These are phyloP conservation scores for Drosophila rubida DNA, from an alignment of 2,888 invertebrate genomes.

Conservation along the genomic window DNA sequence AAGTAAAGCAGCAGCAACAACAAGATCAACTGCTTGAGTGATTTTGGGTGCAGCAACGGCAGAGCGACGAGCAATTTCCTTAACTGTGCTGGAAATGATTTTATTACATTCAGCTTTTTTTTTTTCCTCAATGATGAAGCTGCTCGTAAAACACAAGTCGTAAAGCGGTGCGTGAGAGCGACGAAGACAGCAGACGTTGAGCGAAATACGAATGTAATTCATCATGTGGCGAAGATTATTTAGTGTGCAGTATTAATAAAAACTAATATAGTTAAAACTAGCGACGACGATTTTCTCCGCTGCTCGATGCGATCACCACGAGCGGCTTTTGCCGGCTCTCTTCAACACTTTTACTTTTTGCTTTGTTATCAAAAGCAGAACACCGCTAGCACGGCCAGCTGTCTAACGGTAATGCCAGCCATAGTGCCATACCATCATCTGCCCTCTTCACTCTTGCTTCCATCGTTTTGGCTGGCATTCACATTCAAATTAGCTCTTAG, in stretches of 20 bases:
- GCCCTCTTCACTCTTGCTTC: not conserved
- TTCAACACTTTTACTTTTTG: constrained; percentile 64
- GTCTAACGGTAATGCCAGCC: constrained; percentile 49
- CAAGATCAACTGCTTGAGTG: constrained; percentile 45
- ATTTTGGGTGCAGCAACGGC: constrained; percentile 52
- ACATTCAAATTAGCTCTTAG: constrained; percentile 44
- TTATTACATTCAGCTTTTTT: constrained; percentile 12
- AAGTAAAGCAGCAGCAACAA: constrained; percentile 15
- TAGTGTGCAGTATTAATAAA: not conserved
- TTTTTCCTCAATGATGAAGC: constrained; percentile 19
- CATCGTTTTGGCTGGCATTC: constrained; percentile 27
- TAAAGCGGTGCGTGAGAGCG: not conserved
- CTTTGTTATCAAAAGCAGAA: constrained; percentile 71
- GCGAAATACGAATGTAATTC: constrained; percentile 22
- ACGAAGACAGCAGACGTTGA: not conserved
- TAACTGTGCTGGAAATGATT: constrained; percentile 33
- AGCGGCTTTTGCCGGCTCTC: not conserved
- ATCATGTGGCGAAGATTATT: not conserved
- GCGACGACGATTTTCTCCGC: constrained; percentile 24
- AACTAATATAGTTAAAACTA: not conserved
- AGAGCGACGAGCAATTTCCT: constrained; percentile 33
- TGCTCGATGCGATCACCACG: not conserved
- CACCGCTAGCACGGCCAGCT: constrained; percentile 55
- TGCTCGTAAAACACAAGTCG: constrained; percentile 27
- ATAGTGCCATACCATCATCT: too few relatives aligned